A percentile compares a stretch with the other conserved stretches of the same genome.
Conservation (phyloP, 2,113 vertebrate species). For the Vicugna pacos region DNA sequence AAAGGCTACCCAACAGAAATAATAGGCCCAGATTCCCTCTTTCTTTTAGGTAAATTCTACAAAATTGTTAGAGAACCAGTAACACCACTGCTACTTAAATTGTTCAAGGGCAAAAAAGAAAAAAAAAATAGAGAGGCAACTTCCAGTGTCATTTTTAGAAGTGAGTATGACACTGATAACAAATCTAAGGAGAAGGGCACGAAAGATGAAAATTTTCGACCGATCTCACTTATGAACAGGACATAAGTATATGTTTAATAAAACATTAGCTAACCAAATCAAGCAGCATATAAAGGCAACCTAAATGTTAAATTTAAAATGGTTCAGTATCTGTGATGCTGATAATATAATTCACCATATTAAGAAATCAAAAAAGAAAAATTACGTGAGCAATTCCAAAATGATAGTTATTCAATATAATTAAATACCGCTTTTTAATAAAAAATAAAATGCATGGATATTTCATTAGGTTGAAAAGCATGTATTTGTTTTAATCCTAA, state of each 20-base stretch:
- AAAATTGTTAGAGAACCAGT: not conserved
- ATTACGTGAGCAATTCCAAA: not conserved
- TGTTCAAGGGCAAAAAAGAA: not conserved
- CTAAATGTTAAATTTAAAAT: not conserved
- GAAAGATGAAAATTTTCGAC: not conserved
- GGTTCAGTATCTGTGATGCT: not conserved
- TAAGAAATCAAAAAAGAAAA: not conserved
- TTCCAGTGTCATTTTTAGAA: not conserved
- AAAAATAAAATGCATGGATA: not conserved
- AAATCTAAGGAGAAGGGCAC: too few relatives aligned
- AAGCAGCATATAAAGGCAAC: not conserved
- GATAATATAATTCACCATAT: not conserved
- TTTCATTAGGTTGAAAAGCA: not conserved
- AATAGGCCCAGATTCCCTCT: not conserved
- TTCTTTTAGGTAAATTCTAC: not conserved
- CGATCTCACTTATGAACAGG: not conserved
- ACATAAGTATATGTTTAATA: not conserved
- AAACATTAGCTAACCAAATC: not conserved
- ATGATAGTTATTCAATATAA: not conserved
- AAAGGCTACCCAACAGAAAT: not conserved
- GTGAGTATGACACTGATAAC: not conserved
- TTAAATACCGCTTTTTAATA: not conserved
- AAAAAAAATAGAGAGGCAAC: not conserved
- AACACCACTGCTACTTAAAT: not conserved
- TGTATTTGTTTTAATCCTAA: not conserved